Conservation (phyloP, 2,113 vertebrate species). For the Rhynchopsitta pachyrhyncha region DNA sequence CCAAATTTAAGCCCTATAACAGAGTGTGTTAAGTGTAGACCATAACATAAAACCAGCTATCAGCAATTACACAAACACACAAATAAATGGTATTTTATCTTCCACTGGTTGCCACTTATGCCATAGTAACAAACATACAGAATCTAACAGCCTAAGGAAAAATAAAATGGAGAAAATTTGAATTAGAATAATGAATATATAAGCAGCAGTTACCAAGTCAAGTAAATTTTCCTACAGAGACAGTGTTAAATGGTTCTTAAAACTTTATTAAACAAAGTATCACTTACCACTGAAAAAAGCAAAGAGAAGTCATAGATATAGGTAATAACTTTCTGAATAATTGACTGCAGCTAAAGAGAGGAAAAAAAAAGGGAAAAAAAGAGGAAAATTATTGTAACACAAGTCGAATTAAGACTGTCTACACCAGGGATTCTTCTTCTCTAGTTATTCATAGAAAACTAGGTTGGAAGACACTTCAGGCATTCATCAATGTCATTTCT, state of each 20-base stretch:
- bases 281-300: constrained; percentile 95
- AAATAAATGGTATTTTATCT: background rate
- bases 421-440: background rate
- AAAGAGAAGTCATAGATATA: constrained; percentile 93
- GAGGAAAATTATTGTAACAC: background rate
- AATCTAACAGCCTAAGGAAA: background rate
- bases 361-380: background rate
- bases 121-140: background rate
- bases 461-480: background rate
- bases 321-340: constrained; percentile 90
- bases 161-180: background rate
- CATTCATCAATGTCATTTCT: background rate
- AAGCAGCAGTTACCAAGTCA: background rate
- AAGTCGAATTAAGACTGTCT: background rate
- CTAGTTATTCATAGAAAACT: background rate
- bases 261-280: background rate
- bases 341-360: constrained; percentile 85
- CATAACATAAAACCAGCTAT: background rate
- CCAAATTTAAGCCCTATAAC: background rate
- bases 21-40: background rate
- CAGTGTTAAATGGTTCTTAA: background rate
- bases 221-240: background rate
- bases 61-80: background rate
- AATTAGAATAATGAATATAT: background rate
- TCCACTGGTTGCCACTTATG: background rate